Base-by-base conservation (phyloP, 1,140 invertebrate species). In the Rhysida immarginata region DNA sequence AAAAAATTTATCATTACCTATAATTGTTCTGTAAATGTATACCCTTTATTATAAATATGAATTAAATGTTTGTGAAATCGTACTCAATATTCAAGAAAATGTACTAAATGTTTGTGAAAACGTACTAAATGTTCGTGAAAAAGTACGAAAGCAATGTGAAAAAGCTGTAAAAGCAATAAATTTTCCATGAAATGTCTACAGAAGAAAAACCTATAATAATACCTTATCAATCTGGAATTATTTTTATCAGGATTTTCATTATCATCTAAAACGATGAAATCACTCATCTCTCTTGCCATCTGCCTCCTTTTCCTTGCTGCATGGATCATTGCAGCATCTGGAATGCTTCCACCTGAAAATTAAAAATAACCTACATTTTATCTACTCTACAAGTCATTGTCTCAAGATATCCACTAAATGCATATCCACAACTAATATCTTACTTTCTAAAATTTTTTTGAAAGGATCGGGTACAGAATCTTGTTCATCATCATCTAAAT, bases 261-360 rank as follows among this genome's bases (percentile, higher is more conserved):
- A 52, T 89, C 84, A 66, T 88, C 83, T 23, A 90, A 59, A 24
- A 86, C 81, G 66, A 92, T 80, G 67, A 78, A 86, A 66, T 89
- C 86, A 51, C 83, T 85, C 65, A 81, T 75, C 73, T 87, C 83
- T 66, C 84, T 69, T 20, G 83, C 91, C 75, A 87, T 80, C 73
- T 96, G 91, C 62, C 92, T 76, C 59, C 85, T 80, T 73, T 96
- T 96, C 62, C 92, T 78, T 21, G 90, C 88, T 57, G 88, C 87
- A 73, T 96, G 92, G 68, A 97, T 96, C 75, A 92, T 85, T 41
- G 88, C 90, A 11, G 93, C 91, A 78, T 96, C 91, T 20, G 93
- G 93, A 65, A 97, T 96, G 62, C 82, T 81, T 48, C 92, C 93
- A 71, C 79, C 80, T 82, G 59, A 45, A 64, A 69, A 62, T 48